These are phyloP conservation scores for Brachionichthys hirsutus DNA, from an alignment of 2,113 vertebrate genomes.

Conservation along the genomic window DNA sequence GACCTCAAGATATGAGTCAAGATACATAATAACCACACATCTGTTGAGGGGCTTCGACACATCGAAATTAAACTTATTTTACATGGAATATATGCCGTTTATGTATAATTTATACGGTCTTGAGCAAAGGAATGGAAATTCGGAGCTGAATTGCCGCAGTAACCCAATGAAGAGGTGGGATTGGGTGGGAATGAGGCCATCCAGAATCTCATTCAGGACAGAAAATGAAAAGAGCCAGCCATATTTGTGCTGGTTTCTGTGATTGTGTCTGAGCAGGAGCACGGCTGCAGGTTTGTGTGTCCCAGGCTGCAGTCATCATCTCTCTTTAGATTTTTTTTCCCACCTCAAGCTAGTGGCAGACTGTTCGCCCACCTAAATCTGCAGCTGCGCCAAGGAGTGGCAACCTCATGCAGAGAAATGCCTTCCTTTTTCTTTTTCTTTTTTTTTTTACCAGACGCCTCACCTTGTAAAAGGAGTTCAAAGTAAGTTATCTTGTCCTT, in stretches of 20 bases:
- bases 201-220: conserved; percentile 36
- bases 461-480: conserved; percentile 44
- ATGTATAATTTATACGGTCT: too few relatives aligned
- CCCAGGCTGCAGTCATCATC: conserved; percentile 36
- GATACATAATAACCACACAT: conserved; percentile 39
- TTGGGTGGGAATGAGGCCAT: conserved; percentile 23
- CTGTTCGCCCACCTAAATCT: conserved; percentile 34
- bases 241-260: conserved; percentile 16
- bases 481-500: conserved; percentile 48
- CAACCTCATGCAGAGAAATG: conserved; percentile 54
- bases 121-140: conserved; percentile 14
- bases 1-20: conserved; percentile 44
- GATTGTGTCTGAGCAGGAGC: conserved; percentile 13
- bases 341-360: conserved; percentile 32
- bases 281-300: conserved; percentile 5
- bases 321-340: conserved; percentile 19
- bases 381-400: conserved; percentile 49
- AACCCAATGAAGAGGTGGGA: conserved; percentile 15
- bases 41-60: conserved; percentile 31
- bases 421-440: conserved; percentile 9
- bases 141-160: conserved; percentile 4
- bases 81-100: too few relatives aligned
- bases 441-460: conserved; percentile 17
- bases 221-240: conserved; percentile 8
- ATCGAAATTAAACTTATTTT: conserved; percentile 16